These are phyloP conservation scores for Adrianichthys oophorus DNA, from an alignment of 2,797 vertebrate genomes.

Conservation along the genomic window DNA sequence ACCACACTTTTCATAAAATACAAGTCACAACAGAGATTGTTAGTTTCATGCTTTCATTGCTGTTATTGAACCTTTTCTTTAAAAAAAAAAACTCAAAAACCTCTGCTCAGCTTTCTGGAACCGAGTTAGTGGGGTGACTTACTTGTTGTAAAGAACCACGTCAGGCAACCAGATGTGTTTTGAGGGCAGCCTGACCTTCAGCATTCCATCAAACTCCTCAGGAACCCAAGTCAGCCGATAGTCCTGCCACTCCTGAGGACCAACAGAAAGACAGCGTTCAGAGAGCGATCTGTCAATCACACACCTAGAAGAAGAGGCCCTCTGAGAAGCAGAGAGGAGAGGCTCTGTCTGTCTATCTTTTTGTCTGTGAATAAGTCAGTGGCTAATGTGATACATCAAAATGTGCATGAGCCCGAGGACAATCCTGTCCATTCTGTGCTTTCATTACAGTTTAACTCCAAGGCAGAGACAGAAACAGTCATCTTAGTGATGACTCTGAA, in stretches of 20 bases:
- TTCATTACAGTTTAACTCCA: slow-evolving; percentile 20
- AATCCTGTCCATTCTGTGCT: slow-evolving; percentile 13
- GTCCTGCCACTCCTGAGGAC: slow-evolving; percentile 93
- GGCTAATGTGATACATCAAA: slow-evolving; percentile 27
- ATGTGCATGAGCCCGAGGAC: slow-evolving; percentile 12
- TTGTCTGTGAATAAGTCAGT: slow-evolving; percentile 5
- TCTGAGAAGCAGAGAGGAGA: slow-evolving; percentile 8
- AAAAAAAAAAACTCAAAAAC: too few species aligned
- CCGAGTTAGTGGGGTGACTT: slow-evolving; percentile 59
- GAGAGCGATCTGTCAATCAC: slow-evolving; percentile 31
- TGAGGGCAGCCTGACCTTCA: slow-evolving; percentile 95
- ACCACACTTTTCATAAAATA: too few species aligned
- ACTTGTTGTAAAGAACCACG: slow-evolving; percentile 99
- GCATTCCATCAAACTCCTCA: slow-evolving; percentile 94
- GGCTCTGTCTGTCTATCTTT: slow-evolving; percentile 5
- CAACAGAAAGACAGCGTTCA: slow-evolving; percentile 45
- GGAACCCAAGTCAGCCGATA: slow-evolving; percentile 95
- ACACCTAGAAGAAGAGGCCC: slow-evolving; percentile 10
- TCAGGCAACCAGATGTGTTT: slow-evolving; percentile 99
- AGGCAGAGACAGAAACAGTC: slow-evolving; percentile 22
- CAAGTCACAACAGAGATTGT: too few species aligned
- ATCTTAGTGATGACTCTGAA: slow-evolving; percentile 24
- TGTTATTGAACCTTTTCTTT: too few species aligned
- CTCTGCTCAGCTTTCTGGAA: slow-evolving; percentile 8
- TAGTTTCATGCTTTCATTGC: too few species aligned